Percentiles rank a stretch among this genome's conserved stretches.
Evolutionary conservation across 2,888 invertebrate species (phyloP).

Genomic region (Amphiduros pacificus): DNA sequence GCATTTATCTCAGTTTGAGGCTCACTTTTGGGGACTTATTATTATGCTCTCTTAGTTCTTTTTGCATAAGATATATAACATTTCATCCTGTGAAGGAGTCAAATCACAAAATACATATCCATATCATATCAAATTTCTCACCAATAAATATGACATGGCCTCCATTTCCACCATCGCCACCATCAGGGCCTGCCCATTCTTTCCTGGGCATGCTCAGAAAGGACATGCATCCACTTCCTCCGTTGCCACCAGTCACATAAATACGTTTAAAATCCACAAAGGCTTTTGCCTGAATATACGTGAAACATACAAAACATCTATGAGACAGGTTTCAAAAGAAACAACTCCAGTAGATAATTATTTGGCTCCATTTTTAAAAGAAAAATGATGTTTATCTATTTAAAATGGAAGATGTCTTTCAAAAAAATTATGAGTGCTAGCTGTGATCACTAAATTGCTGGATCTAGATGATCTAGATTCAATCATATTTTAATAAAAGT

Average conservation of each 20-base stretch:
- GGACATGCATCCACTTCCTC: conserved; percentile 90
- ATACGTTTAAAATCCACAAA: conserved; percentile 76
- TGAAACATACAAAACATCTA: too few species aligned
- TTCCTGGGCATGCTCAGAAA: conserved; percentile 81
- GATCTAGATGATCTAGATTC: too few species aligned
- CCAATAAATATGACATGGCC: conserved; percentile 86
- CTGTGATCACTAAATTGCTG: too few species aligned
- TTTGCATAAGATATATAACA: not conserved
- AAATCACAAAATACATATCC: not conserved
- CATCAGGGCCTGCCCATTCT: conserved; percentile 84
- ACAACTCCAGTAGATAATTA: too few species aligned
- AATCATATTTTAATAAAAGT: too few species aligned
- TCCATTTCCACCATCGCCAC: conserved; percentile 95
- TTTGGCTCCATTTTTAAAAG: too few species aligned
- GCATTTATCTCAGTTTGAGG: not conserved
- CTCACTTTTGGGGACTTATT: not conserved
- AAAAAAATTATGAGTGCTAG: too few species aligned
- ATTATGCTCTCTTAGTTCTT: not conserved
- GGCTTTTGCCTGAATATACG: conserved; percentile 39
- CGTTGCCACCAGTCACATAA: conserved; percentile 77
- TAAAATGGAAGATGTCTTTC: too few species aligned
- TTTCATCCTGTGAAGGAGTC: not conserved
- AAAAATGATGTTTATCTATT: too few species aligned
- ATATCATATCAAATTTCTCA: conserved; percentile 36
- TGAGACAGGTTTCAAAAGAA: too few species aligned